Evolutionary conservation across 1,140 invertebrate genomes (phyloP).

Genomic region (Lepidurus packardi): DNA sequence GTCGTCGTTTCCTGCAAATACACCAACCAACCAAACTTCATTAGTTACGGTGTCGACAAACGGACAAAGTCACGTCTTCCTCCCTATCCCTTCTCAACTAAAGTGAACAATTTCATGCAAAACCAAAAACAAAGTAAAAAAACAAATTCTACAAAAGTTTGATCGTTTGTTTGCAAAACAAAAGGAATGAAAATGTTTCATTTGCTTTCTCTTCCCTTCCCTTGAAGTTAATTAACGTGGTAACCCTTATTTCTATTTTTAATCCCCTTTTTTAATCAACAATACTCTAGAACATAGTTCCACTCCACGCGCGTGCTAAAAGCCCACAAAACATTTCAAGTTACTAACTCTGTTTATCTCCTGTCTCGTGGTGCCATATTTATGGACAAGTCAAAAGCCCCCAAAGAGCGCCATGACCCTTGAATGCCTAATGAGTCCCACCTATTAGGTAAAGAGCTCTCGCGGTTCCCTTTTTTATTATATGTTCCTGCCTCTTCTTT

Average conservation of each 20-base stretch:
- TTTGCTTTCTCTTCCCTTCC: no score
- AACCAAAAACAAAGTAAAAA: no score
- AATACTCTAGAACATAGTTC: background rate
- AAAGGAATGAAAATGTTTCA: no score
- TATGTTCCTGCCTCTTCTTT: background rate
- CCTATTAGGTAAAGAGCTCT: background rate
- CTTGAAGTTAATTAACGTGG: no score
- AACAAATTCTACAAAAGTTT: background rate
- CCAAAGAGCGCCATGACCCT: background rate
- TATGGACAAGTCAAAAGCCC: constrained; percentile 9
- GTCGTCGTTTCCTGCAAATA: constrained; percentile 24
- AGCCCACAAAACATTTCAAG: background rate
- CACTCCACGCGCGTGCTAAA: background rate
- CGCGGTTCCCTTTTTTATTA: background rate
- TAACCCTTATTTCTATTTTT: no score
- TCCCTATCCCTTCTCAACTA: no score
- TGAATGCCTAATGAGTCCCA: background rate
- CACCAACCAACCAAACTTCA: background rate
- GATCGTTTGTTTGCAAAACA: no score
- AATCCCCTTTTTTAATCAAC: no score
- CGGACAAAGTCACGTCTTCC: background rate
- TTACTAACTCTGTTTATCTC: background rate
- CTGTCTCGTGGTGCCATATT: background rate
- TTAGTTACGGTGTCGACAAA: constrained; percentile 23
- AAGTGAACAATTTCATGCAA: no score